phyloP scores from a whole-genome alignment of 2,797 vertebrate genomes.

The Leptatherina wallacei region DNA sequence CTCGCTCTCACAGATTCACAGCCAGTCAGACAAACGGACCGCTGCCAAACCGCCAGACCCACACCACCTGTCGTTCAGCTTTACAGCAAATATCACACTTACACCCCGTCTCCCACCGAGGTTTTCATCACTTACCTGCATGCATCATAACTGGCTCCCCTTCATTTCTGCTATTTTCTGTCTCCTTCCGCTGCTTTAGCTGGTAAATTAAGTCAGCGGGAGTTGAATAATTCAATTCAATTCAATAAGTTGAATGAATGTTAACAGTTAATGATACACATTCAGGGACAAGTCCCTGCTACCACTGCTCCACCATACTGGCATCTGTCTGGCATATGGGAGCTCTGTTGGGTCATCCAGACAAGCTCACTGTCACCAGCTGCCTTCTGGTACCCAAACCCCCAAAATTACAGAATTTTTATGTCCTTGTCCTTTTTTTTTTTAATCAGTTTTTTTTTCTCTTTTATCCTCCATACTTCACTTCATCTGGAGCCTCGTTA shows the following conservation, averaged over 20 bases:
- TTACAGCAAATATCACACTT: constrained; percentile 42
- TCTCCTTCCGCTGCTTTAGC: too few species aligned
- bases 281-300: constrained; percentile 23
- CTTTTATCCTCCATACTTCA: background rate
- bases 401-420: constrained; percentile 15
- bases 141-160: background rate
- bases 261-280: constrained; percentile 17
- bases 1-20: constrained; percentile 54
- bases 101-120: constrained; percentile 29
- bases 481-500: background rate
- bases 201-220: too few species aligned
- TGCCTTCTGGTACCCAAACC: constrained; percentile 55
- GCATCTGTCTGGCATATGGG: constrained; percentile 78
- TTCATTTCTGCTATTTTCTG: too few species aligned
- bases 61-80: constrained; percentile 71
- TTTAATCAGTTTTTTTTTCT: background rate
- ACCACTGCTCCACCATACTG: constrained; percentile 58
- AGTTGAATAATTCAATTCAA: too few species aligned
- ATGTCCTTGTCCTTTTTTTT: background rate
- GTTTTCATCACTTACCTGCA: constrained; percentile 37
- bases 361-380: constrained; percentile 53
- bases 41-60: constrained; percentile 62
- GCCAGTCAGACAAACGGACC: constrained; percentile 46
- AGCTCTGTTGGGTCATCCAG: constrained; percentile 74
- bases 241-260: too few species aligned